Percentiles rank a stretch among this genome's conserved stretches.
Conservation (phyloP, 2,888 invertebrate genomes). For the Parapristionchus giblindavisi region DNA sequence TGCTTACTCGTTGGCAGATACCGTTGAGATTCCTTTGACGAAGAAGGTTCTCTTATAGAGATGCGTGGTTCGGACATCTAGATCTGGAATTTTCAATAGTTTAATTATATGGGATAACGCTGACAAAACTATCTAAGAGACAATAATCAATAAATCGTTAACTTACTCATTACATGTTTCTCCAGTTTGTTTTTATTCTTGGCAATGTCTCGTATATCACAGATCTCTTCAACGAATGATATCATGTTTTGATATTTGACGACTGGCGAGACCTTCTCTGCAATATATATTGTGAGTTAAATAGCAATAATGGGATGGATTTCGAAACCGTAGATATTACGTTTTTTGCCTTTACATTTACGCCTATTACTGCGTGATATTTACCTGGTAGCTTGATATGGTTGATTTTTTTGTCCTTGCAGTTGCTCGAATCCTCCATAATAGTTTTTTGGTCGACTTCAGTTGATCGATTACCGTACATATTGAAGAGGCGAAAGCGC, state of each 20-base stretch:
- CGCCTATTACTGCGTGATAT: no score
- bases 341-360: no score
- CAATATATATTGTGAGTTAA: background rate
- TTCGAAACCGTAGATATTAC: no score
- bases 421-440: no score
- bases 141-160: background rate
- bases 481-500: no score
- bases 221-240: background rate
- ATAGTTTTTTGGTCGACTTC: no score
- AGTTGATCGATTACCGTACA: no score
- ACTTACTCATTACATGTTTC: conserved; percentile 3
- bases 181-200: conserved; percentile 1
- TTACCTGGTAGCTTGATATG: conserved; percentile 13
- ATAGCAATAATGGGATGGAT: no score
- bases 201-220: background rate
- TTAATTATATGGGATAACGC: no score
- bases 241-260: conserved; percentile 9
- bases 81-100: no score
- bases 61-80: conserved; percentile 37
- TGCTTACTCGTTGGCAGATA: conserved; percentile 25
- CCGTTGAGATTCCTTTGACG: conserved; percentile 27
- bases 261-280: conserved; percentile 33
- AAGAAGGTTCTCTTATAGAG: conserved; percentile 23
- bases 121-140: background rate
- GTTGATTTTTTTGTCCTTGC: no score